Percentiles rank a stretch among this genome's conserved stretches.
phyloP scores from a whole-genome alignment of 2,113 vertebrate species.

The Neodontobutis hainanensis region DNA sequence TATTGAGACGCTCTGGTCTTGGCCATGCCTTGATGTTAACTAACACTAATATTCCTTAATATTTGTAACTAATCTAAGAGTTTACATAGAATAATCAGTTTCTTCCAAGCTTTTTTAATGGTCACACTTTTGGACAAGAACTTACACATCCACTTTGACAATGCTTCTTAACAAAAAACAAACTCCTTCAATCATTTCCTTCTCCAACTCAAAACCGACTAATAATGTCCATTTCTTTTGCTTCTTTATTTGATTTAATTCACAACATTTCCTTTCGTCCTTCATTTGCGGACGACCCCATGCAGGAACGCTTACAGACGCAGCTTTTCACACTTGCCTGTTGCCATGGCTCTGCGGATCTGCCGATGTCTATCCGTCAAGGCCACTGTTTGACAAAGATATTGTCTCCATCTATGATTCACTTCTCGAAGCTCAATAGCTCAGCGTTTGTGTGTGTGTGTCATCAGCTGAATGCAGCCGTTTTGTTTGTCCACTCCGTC shows the following conservation, averaged over 20 bases:
- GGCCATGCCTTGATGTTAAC: no score
- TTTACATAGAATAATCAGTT: no score
- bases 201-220: no score
- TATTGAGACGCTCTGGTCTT: no score
- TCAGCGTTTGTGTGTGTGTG: slow-evolving; percentile 17
- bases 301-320: slow-evolving; percentile 23
- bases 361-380: slow-evolving; percentile 72
- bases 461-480: slow-evolving; percentile 13
- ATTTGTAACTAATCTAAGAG: no score
- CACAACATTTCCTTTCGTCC: neutral
- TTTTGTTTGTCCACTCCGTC: slow-evolving; percentile 55
- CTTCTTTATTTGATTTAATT: neutral
- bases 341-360: slow-evolving; percentile 77
- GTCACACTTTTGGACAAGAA: no score
- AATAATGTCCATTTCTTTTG: no score
- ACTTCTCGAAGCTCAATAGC: slow-evolving; percentile 62
- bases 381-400: slow-evolving; percentile 78
- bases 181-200: no score
- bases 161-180: no score
- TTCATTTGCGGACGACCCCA: slow-evolving; percentile 8
- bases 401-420: slow-evolving; percentile 71
- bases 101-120: no score
- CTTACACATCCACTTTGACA: no score
- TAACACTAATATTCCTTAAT: no score
- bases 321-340: slow-evolving; percentile 69